Evolutionary conservation across 2,888 invertebrate genomes (phyloP).

Genomic region (Ommatoiulus sabulosus): DNA sequence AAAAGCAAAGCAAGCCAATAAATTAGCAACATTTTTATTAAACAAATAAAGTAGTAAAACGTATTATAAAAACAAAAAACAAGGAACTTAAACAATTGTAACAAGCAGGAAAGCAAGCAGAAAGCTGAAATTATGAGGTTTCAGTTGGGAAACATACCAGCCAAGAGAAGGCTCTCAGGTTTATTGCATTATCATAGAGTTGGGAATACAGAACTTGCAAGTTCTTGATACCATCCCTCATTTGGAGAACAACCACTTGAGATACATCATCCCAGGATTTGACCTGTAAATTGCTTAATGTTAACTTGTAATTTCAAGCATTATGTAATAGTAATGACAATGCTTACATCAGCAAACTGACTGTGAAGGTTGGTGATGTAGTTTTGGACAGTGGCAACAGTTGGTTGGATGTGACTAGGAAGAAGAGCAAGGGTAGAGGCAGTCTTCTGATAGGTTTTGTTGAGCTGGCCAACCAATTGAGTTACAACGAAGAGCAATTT

Average conservation of each 20-base stretch:
- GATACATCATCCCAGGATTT: conserved; percentile 55
- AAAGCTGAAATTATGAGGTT: not conserved
- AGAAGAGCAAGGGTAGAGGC: conserved; percentile 47
- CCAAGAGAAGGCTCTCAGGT: conserved; percentile 41
- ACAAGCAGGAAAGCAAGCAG: not conserved
- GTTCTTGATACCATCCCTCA: conserved; percentile 38
- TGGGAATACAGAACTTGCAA: conserved; percentile 40
- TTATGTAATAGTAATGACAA: not conserved
- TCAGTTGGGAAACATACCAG: conserved; percentile 50
- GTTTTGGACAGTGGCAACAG: conserved; percentile 38
- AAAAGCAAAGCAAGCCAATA: conserved; percentile 13
- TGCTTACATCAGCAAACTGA: conserved; percentile 55
- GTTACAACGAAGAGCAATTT: conserved; percentile 45
- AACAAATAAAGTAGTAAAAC: conserved; percentile 38
- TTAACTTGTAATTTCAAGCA: not conserved
- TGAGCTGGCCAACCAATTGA: conserved; percentile 45
- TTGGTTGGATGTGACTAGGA: conserved; percentile 55
- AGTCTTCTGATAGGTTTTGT: conserved; percentile 47
- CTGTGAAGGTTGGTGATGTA: conserved; percentile 55
- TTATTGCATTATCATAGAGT: conserved; percentile 43
- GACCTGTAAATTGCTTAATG: conserved; percentile 41
- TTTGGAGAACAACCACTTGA: conserved; percentile 41
- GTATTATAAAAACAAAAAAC: not conserved
- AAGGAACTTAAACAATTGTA: not conserved
- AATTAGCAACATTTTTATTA: conserved; percentile 4